A percentile compares a stretch with the other conserved stretches of the same genome.
Evolutionary conservation across 2,888 invertebrate genomes (phyloP).

Genomic region (Cerceris rybyensis): DNA sequence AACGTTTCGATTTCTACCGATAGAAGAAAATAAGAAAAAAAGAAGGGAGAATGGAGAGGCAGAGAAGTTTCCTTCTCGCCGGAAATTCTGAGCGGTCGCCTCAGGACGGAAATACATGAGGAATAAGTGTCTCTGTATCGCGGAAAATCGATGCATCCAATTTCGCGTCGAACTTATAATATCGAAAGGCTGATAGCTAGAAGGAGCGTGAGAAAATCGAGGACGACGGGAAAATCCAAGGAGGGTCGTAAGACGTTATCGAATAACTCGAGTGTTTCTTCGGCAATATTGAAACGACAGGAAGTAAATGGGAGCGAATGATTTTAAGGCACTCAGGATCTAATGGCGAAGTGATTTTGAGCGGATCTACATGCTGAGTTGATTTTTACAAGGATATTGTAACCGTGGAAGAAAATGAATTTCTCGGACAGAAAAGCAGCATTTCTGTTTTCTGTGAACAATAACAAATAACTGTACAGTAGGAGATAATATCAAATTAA

Average conservation of each 20-base stretch:
- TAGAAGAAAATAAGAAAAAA: not conserved
- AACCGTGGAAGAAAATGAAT: too few relatives aligned
- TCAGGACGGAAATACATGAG: constrained; percentile 4
- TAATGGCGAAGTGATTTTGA: not conserved
- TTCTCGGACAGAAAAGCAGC: too few relatives aligned
- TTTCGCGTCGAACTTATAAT: constrained; percentile 61
- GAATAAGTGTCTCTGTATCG: constrained; percentile 20
- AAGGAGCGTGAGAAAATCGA: constrained; percentile 37
- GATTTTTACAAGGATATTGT: too few relatives aligned
- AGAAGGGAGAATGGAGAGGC: not conserved
- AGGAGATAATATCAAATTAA: too few relatives aligned
- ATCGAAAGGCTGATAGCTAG: constrained; percentile 41
- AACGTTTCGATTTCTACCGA: not conserved
- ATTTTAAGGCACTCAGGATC: not conserved
- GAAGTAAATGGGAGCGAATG: constrained; percentile 17
- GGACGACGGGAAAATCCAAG: constrained; percentile 20
- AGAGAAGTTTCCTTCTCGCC: not conserved
- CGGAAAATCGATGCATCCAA: constrained; percentile 59
- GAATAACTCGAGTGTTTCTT: constrained; percentile 46
- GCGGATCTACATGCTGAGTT: not conserved
- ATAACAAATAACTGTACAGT: too few relatives aligned
- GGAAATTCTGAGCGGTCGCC: not conserved
- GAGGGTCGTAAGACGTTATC: constrained; percentile 48
- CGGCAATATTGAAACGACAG: constrained; percentile 27
- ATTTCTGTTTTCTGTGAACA: too few relatives aligned